A percentile compares a stretch with the other conserved stretches of the same genome.
phyloP scores from a whole-genome alignment of 2,797 vertebrate genomes.

The Agapornis canus region DNA sequence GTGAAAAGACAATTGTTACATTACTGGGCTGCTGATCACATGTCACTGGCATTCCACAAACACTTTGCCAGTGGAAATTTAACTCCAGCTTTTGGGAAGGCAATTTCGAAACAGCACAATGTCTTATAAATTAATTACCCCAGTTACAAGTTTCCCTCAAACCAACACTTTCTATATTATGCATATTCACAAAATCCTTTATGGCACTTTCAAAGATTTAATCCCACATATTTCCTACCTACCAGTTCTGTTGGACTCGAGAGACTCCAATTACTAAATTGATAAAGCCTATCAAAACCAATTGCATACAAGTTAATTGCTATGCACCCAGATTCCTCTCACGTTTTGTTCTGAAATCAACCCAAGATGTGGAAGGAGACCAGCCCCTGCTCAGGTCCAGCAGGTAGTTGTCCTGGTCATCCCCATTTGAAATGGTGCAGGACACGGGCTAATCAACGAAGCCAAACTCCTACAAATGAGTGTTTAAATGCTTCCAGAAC shows the following conservation, averaged over 20 bases:
- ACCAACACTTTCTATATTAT: not conserved
- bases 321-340: not conserved
- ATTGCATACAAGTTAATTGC: not conserved
- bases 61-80: not conserved
- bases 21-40: not conserved
- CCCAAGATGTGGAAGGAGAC: not conserved
- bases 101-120: constrained; percentile 14
- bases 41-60: not conserved
- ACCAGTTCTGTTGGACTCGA: not conserved
- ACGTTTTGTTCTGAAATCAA: not conserved
- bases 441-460: accelerated
- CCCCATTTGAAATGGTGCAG: accelerated
- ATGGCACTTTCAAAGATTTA: not conserved
- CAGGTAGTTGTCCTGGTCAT: not conserved
- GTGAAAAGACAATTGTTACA: not conserved
- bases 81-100: constrained; percentile 27
- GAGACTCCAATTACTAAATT: not conserved
- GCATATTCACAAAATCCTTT: not conserved
- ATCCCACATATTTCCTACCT: not conserved
- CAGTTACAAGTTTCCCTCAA: not conserved
- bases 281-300: not conserved
- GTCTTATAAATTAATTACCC: not conserved
- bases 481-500: not conserved
- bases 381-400: not conserved
- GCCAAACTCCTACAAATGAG: not conserved